Conservation (phyloP, 2,113 vertebrate species). For the Semicossyphus pulcher region DNA sequence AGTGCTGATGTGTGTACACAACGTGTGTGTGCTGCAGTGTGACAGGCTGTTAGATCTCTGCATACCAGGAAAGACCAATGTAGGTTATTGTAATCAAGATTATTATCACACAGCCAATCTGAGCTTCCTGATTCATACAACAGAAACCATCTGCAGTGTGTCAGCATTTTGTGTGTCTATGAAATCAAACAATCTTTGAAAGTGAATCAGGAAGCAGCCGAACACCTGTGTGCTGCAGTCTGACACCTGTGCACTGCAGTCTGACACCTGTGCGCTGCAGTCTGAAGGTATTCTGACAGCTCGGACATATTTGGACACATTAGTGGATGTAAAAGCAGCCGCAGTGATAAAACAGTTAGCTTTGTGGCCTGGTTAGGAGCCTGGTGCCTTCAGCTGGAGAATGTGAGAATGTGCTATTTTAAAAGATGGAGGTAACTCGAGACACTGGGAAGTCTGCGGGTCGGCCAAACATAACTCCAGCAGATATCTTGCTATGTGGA, state of each 20-base stretch:
- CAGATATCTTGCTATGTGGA: constrained; percentile 54
- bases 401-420: constrained; percentile 80
- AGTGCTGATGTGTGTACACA: too few relatives aligned
- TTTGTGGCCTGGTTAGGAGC: constrained; percentile 15
- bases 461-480: constrained; percentile 69
- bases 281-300: constrained; percentile 7
- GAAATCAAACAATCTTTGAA: background rate
- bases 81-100: too few relatives aligned
- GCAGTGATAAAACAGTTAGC: constrained; percentile 8
- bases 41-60: too few relatives aligned
- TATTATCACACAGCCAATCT: too few relatives aligned
- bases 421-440: constrained; percentile 80
- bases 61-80: too few relatives aligned
- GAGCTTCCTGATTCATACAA: too few relatives aligned
- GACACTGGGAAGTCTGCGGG: constrained; percentile 68
- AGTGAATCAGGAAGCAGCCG: background rate
- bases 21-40: too few relatives aligned
- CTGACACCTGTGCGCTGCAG: background rate
- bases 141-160: too few relatives aligned
- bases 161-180: background rate
- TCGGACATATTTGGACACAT: background rate
- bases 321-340: background rate
- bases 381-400: constrained; percentile 52
- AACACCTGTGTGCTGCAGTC: too few relatives aligned
- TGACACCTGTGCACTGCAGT: too few relatives aligned